Evolutionary conservation across 2,888 invertebrate species (phyloP).

Genomic region (Pandemis cinnamomeana): DNA sequence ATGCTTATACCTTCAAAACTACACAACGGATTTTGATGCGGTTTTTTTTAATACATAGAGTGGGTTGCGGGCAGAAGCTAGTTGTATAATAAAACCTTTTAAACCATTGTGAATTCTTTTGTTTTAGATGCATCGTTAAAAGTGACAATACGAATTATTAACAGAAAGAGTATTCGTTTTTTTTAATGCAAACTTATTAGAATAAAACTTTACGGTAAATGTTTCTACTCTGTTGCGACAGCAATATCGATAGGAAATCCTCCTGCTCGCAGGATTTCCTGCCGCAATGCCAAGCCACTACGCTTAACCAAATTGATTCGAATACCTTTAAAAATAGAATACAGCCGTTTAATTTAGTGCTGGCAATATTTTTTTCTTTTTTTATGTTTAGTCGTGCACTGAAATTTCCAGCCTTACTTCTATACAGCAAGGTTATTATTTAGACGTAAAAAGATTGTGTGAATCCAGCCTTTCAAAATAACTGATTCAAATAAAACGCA

Average conservation of each 20-base stretch:
- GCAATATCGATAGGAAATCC: constrained; percentile 34
- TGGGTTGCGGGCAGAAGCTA: no score
- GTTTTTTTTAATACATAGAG: no score
- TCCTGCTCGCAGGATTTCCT: constrained; percentile 30
- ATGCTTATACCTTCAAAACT: no score
- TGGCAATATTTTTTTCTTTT: no score
- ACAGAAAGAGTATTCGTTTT: no score
- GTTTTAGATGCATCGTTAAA: no score
- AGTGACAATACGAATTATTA: no score
- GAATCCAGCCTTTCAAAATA: neutral
- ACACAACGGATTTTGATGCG: no score
- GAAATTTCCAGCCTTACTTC: neutral
- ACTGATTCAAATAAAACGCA: neutral
- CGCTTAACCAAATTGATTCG: neutral
- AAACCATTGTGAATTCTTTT: no score
- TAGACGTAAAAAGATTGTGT: neutral
- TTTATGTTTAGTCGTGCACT: no score
- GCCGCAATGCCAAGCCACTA: constrained; percentile 10
- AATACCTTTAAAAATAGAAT: neutral
- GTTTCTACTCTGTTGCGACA: constrained; percentile 7
- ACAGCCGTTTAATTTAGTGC: neutral
- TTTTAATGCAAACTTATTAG: neutral
- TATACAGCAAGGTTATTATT: neutral
- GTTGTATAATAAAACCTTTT: no score
- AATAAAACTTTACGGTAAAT: constrained; percentile 7